These are phyloP conservation scores for Catamblyrhynchus diadema DNA, from an alignment of 2,797 vertebrate species.

Conservation along the genomic window DNA sequence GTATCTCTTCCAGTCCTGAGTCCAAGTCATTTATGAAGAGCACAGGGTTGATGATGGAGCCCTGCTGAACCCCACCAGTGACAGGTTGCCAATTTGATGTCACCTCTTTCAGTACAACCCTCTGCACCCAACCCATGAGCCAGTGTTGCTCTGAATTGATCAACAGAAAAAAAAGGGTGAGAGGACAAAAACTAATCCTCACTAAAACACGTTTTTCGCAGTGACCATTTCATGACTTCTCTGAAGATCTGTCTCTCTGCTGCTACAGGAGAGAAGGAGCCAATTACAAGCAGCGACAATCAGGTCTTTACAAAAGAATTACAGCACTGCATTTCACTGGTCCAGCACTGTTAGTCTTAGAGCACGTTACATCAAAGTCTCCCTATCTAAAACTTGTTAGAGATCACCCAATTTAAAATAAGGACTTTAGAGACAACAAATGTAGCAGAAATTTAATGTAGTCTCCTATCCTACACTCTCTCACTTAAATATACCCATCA, in stretches of 20 bases:
- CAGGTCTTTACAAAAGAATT: slow-evolving; percentile 14
- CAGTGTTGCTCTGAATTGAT: background rate
- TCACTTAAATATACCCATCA: background rate
- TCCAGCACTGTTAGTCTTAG: background rate
- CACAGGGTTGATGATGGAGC: background rate
- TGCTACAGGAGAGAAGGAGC: background rate
- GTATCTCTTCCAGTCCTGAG: background rate
- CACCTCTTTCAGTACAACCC: background rate
- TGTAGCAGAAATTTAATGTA: background rate
- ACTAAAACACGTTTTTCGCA: background rate
- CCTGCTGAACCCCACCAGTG: background rate
- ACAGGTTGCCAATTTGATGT: background rate
- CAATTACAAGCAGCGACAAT: slow-evolving; percentile 41
- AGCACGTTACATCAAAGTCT: background rate
- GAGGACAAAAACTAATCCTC: background rate
- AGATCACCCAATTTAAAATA: slow-evolving; percentile 11
- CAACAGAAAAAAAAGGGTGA: background rate
- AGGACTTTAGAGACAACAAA: background rate
- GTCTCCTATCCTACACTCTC: background rate
- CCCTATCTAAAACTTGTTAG: slow-evolving; percentile 6
- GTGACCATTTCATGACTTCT: background rate
- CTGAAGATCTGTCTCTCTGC: background rate
- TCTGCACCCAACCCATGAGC: fast-evolving
- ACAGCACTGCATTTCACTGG: slow-evolving; percentile 1
- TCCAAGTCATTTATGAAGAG: background rate